These are phyloP conservation scores for Hemistola chrysoprasaria DNA, from an alignment of 2,888 invertebrate species.

Conservation along the genomic window DNA sequence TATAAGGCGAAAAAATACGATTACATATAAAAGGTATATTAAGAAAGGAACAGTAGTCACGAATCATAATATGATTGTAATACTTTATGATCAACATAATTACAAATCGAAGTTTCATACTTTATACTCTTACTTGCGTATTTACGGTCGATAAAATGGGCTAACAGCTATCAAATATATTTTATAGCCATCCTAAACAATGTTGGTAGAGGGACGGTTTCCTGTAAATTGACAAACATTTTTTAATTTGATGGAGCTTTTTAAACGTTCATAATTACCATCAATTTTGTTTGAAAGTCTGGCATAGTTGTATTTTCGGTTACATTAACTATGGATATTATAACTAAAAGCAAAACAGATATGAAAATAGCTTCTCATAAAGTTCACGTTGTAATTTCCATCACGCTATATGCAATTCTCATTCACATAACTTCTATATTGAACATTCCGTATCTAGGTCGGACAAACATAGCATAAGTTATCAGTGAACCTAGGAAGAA, in stretches of 20 bases:
- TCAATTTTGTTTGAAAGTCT: no score
- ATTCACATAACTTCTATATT: slow-evolving; percentile 11
- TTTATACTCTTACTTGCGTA: slow-evolving; percentile 15
- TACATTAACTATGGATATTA: no score
- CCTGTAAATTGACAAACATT: background rate
- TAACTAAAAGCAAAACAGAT: no score
- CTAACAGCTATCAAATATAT: slow-evolving; percentile 13
- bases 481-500: slow-evolving; percentile 17
- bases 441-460: slow-evolving; percentile 16
- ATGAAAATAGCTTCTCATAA: no score
- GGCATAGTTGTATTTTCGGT: no score
- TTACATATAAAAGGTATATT: slow-evolving; percentile 3
- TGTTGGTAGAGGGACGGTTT: background rate
- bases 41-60: slow-evolving; percentile 4
- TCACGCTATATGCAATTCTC: slow-evolving; percentile 4
- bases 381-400: background rate
- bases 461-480: slow-evolving; percentile 11
- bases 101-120: slow-evolving; percentile 19
- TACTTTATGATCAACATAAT: slow-evolving; percentile 21
- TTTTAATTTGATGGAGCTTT: no score
- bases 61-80: slow-evolving; percentile 8
- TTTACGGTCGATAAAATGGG: slow-evolving; percentile 25
- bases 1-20: no score
- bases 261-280: no score
- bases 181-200: slow-evolving; percentile 7